Base-by-base conservation (phyloP, 2,797 vertebrate species). In the Tolypeutes matacus region DNA sequence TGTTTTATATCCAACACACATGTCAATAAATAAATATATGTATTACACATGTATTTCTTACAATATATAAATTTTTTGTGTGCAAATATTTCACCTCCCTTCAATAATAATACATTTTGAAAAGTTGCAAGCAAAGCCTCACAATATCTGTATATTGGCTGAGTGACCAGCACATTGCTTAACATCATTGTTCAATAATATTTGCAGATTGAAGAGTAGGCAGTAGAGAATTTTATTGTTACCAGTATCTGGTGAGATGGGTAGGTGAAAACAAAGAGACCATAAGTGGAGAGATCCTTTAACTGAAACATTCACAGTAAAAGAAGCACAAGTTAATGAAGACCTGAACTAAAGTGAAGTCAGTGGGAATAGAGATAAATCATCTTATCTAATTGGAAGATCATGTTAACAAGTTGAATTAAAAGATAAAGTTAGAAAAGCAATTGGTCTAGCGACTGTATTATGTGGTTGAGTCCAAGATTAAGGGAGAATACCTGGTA, bases 321-420 rank as follows among this genome's bases (percentile, higher is more conserved):
- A 81, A 87, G 36, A 82, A 12, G 9, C 69, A 85, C 56, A 69
- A 80, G n/a, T 70, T 21, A 31, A 72, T 34, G 18, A 76, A 93
- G 20, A 34, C 2, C 2, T 60, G 5, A 60, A 53, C 8, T 76
- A 67, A 91, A 75, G 72, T 64, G 20, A 51, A 69, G 31, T 88
- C 36, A 84, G 11, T 23, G 23, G 75, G 13, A 70, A 77, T 77
- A 18, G 51, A 76, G 9, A 81, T 23, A 67, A 80, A 42, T 58
- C 13, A 8, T 42, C 23, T 13, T 49, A 36, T 42, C 18, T 6
- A 64, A 60, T 12, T 31, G 34, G 46, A 39, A 49, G n/a, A 34
- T 67, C 36, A 39, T 69, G 39, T 88, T 77, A 72, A 77, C 39
- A 51, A 86, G n/a, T 23, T 96, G 73, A 90, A 73, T 36, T 86